These are phyloP conservation scores for Globicephala melas DNA, from an alignment of 2,113 vertebrate genomes.

Conservation along the genomic window DNA sequence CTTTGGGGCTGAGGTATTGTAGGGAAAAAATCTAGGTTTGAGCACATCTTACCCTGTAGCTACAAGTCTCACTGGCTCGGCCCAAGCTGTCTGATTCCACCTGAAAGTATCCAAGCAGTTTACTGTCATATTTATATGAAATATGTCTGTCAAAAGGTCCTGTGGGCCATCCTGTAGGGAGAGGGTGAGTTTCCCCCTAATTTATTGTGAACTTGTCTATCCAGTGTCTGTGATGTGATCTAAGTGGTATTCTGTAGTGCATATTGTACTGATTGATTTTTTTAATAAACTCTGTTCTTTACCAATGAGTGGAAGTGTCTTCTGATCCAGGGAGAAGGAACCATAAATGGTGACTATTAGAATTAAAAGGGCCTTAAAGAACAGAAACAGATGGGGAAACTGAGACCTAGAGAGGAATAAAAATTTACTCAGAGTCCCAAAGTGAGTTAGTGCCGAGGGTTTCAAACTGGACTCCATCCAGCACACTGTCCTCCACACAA, in stretches of 20 bases:
- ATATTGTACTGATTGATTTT: constrained; percentile 16
- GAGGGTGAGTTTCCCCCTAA: neutral
- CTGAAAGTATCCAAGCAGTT: neutral
- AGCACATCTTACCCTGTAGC: neutral
- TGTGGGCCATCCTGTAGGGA: neutral
- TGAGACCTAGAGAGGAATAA: neutral
- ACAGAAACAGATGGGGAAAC: neutral
- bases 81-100: neutral
- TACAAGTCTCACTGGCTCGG: neutral
- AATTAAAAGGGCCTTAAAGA: neutral
- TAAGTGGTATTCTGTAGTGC: neutral
- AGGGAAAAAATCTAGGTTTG: neutral
- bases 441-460: neutral
- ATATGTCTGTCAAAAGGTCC: neutral
- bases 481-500: neutral
- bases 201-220: constrained; percentile 50
- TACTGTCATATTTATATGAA: neutral
- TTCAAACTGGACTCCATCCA: neutral
- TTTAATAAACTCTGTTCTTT: constrained; percentile 57
- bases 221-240: neutral
- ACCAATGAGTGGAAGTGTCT: neutral
- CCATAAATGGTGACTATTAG: neutral
- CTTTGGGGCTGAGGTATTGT: neutral
- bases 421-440: neutral
- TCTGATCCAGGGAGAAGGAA: neutral